Conservation (phyloP, 2,113 vertebrate species). For the Argyrosomus japonicus region DNA sequence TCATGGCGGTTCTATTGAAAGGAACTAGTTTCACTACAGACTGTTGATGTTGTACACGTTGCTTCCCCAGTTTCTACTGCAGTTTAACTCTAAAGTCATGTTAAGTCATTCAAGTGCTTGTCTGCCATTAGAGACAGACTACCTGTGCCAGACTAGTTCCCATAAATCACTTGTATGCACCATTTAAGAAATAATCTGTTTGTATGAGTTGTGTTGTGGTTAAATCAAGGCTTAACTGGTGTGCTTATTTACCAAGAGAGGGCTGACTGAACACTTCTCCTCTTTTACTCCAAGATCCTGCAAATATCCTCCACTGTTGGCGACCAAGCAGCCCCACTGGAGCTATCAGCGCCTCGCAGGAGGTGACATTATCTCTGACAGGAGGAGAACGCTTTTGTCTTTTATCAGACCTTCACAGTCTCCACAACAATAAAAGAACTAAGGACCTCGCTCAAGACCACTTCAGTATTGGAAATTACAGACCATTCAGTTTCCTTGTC, state of each 20-base stretch:
- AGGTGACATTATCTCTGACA: not conserved
- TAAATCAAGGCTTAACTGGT: not conserved
- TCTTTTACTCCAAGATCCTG: not conserved
- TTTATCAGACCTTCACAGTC: not conserved
- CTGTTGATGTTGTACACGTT: too few relatives aligned
- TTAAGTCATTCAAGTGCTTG: not conserved
- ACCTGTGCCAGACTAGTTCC: too few relatives aligned
- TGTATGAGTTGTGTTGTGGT: not conserved
- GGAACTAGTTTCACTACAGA: not conserved
- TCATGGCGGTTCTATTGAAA: not conserved
- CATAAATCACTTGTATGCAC: not conserved
- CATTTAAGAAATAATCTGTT: not conserved
- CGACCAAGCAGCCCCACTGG: not conserved
- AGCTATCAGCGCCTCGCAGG: not conserved
- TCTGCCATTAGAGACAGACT: not conserved
- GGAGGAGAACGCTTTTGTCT: not conserved
- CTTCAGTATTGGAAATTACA: not conserved
- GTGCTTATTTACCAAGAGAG: not conserved
- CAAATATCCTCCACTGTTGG: not conserved
- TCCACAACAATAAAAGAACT: not conserved
- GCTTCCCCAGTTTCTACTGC: too few relatives aligned
- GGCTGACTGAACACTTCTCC: not conserved
- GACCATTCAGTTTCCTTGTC: not conserved
- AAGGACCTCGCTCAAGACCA: not conserved
- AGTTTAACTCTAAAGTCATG: not conserved